Evolutionary conservation across 2,888 invertebrate genomes (phyloP).

Genomic region (Dynastes tityus): DNA sequence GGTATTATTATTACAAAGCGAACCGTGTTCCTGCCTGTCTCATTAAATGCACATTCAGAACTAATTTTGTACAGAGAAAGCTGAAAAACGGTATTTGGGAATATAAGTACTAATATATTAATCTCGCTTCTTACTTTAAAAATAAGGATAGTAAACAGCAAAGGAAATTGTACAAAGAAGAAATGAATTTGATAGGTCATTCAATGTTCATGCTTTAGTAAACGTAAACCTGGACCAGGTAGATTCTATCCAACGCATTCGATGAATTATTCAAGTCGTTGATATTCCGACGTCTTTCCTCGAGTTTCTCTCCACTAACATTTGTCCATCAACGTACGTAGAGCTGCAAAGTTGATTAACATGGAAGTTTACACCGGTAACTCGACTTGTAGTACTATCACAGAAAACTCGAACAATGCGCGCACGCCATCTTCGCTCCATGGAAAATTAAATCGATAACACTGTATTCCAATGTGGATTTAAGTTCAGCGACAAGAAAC

Average conservation of each 20-base stretch:
- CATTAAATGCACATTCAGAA: too few relatives aligned
- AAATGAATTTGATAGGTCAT: too few relatives aligned
- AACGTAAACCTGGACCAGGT: too few relatives aligned
- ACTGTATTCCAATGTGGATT: conserved; percentile 11
- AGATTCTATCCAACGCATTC: not conserved
- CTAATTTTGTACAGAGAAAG: too few relatives aligned
- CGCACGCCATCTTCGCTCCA: not conserved
- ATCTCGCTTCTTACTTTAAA: too few relatives aligned
- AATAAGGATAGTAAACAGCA: too few relatives aligned
- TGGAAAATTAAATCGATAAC: conserved; percentile 28
- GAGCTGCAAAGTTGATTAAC: conserved; percentile 24
- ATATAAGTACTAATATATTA: too few relatives aligned
- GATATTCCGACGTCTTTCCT: conserved; percentile 22
- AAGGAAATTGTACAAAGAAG: too few relatives aligned
- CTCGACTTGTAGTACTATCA: conserved; percentile 2
- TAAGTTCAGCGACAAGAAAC: conserved; percentile 29
- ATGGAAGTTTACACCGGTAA: conserved; percentile 13
- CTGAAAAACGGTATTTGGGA: too few relatives aligned
- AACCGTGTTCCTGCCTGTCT: too few relatives aligned
- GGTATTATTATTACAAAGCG: too few relatives aligned
- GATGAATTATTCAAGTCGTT: conserved; percentile 12
- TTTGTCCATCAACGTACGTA: conserved; percentile 24
- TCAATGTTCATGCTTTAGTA: too few relatives aligned
- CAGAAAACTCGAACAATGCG: not conserved
- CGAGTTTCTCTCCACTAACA: conserved; percentile 1